phyloP scores from a whole-genome alignment of 2,113 vertebrate species.

The Reinhardtius hippoglossoides region DNA sequence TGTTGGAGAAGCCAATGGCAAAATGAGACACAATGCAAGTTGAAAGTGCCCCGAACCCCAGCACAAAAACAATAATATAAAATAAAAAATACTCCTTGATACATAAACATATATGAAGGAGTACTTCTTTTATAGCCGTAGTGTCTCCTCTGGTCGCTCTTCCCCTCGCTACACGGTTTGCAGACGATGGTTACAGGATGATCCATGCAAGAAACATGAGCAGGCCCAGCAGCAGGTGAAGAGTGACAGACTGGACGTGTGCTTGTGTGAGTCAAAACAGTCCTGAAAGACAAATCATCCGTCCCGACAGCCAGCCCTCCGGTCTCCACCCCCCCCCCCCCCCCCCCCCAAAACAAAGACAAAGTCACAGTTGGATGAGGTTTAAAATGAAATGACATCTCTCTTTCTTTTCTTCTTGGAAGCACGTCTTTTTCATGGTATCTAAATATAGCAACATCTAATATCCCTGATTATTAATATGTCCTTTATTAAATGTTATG shows the following conservation, averaged over 20 bases:
- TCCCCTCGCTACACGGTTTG: conserved; percentile 72
- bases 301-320: not conserved
- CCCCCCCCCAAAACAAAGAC: conserved; percentile 2
- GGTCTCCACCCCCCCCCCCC: conserved; percentile 14
- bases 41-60: not conserved
- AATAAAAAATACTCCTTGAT: conserved; percentile 1
- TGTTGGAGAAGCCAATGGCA: conserved; percentile 39
- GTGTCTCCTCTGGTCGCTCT: conserved; percentile 5
- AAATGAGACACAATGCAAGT: conserved; percentile 37
- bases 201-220: conserved; percentile 86
- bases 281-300: conserved; percentile 26
- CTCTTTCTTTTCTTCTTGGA: conserved; percentile 76
- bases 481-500: conserved; percentile 77
- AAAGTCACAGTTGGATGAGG: conserved; percentile 83
- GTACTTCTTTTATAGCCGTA: not conserved
- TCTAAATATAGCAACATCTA: conserved; percentile 81
- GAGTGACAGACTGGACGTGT: conserved; percentile 30
- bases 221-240: conserved; percentile 71
- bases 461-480: conserved; percentile 88
- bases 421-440: conserved; percentile 82
- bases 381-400: conserved; percentile 83
- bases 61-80: conserved; percentile 1
- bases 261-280: conserved; percentile 27
- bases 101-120: not conserved
- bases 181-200: conserved; percentile 84